Evolutionary conservation across 1,140 invertebrate genomes (phyloP), one percentile per base, ranked within the genome.

Genomic region (Thaumatotibia leucotreta): DNA sequence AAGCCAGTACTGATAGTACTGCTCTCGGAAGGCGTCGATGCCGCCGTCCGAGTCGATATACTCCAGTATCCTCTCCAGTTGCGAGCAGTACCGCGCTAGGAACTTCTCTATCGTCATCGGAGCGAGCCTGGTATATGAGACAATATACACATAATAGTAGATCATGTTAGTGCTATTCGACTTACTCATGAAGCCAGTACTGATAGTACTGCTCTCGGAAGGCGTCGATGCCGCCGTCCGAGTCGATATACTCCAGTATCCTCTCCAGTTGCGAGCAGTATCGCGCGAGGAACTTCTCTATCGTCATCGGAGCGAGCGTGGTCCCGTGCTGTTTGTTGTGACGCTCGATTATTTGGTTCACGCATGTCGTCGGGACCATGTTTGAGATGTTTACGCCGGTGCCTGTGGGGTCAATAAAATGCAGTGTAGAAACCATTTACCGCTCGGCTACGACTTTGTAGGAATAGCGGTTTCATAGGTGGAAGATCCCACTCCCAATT

Each of bases 161-260:
- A 11, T 33, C 10, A 11, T 33, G 32, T 33, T 33, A 33, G 32
- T 33, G n/a, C n/a, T n/a, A n/a, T n/a, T n/a, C n/a, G n/a, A 92
- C 92, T 93, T 91, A 98, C 96, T 88, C 93, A 77, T 99, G 98
- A 39, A 99, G 86, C 98, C 98, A 99, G 80, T 96, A 95, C 67
- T 94, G 88, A 76, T 98, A 97, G 84, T 99, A 99, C 32, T 95
- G 77, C 10, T 95, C 85, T 39, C 95, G 93, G 72, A 99, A 95
- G 14, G 92, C 84, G 14, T 95, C 92, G 35, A 95, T 80, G 23
- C 95, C 93, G 2, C 93, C 92, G 0, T 89, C 88, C 0, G 64
- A 77, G 78, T 96, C 93, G 68, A 97, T 93, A 27, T 90, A 78
- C 20, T 95, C 91, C 4, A 97, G 82, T 11, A 97, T 88, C 66